Conservation (phyloP, 2,888 invertebrate species). For the Criorhina ranunculi region DNA sequence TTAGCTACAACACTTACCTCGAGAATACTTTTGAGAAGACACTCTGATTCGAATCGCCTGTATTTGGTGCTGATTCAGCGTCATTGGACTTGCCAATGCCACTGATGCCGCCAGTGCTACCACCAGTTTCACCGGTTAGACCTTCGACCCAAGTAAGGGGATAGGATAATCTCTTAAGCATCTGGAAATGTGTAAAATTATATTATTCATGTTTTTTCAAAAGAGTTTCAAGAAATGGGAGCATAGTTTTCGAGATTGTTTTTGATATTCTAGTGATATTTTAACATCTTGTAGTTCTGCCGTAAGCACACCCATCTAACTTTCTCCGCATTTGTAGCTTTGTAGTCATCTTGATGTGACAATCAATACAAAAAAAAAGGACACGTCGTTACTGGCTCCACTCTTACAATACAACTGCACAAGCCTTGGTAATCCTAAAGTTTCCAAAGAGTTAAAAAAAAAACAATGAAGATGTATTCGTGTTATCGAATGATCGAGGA, state of each 20-base stretch:
- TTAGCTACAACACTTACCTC: slow-evolving; percentile 87
- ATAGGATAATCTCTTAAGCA: slow-evolving; percentile 95
- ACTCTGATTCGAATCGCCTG: slow-evolving; percentile 87
- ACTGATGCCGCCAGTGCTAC: slow-evolving; percentile 80
- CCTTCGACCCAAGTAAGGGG: slow-evolving; percentile 97
- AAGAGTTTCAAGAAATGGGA: neutral
- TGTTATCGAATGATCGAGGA: no score
- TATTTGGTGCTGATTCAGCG: slow-evolving; percentile 84
- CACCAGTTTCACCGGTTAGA: slow-evolving; percentile 89
- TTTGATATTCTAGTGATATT: neutral
- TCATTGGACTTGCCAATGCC: slow-evolving; percentile 81
- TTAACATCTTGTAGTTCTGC: neutral
- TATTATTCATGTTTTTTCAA: neutral
- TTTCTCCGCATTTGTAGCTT: no score
- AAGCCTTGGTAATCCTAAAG: no score
- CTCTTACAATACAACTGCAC: no score
- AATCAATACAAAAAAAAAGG: no score
- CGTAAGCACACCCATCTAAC: no score
- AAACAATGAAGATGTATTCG: no score
- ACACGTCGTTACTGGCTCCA: no score
- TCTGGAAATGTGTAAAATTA: slow-evolving; percentile 86
- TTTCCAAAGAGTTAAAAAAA: no score
- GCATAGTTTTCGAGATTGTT: neutral
- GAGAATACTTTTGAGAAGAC: slow-evolving; percentile 96
- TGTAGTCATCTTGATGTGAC: no score